A percentile compares a stretch with the other conserved stretches of the same genome.
phyloP scores from a whole-genome alignment of 2,888 invertebrate species.

The Subacronicta megacephala region DNA sequence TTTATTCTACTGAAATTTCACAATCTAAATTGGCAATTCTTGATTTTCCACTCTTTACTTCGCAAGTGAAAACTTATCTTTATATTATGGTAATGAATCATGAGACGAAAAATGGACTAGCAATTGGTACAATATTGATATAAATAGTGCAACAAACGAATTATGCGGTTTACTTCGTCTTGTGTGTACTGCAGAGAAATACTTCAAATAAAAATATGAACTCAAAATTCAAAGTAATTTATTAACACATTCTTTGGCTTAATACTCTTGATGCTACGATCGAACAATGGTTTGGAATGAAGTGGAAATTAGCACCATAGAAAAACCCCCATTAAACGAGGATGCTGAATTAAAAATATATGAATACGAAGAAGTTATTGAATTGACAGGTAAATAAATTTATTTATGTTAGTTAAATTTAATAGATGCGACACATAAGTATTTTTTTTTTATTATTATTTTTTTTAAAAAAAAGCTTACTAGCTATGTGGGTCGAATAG shows the following conservation, averaged over 20 bases:
- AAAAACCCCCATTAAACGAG: conserved; percentile 7
- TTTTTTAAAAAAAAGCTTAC: too few species aligned
- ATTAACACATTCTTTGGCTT: too few species aligned
- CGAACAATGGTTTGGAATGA: conserved; percentile 15
- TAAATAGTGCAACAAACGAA: conserved; percentile 12
- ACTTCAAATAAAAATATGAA: neutral
- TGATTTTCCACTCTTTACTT: too few species aligned
- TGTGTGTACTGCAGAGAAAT: neutral
- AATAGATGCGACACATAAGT: too few species aligned
- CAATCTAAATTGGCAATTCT: too few species aligned
- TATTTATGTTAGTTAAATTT: too few species aligned
- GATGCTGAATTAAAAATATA: conserved; percentile 22
- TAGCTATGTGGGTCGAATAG: too few species aligned
- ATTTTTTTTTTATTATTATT: too few species aligned
- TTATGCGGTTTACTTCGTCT: conserved; percentile 4
- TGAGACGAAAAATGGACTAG: conserved; percentile 2
- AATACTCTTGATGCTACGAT: neutral
- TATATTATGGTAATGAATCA: conserved; percentile 19
- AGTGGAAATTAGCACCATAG: conserved; percentile 9
- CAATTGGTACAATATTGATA: neutral
- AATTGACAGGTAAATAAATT: conserved; percentile 28
- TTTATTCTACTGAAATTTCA: too few species aligned
- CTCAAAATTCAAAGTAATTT: too few species aligned
- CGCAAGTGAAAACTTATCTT: neutral
- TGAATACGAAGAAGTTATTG: conserved; percentile 40